phyloP scores from a whole-genome alignment of 1,140 invertebrate species.

The Spodoptera litura region DNA sequence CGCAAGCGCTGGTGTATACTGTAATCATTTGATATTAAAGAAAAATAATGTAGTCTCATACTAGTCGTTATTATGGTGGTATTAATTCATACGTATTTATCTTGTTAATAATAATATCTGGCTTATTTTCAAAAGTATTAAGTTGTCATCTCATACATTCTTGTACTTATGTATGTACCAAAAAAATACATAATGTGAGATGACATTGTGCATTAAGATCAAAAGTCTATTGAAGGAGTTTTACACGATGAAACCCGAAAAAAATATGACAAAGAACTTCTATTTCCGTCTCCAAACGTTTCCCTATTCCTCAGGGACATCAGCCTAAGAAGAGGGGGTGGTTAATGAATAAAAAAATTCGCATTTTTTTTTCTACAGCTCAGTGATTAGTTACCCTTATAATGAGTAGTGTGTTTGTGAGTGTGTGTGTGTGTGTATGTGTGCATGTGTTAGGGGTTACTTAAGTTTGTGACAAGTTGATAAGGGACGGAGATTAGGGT shows the following conservation, averaged over 20 bases:
- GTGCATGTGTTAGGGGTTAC: conserved; percentile 47
- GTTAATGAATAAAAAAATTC: conserved; percentile 86
- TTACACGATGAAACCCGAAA: background rate
- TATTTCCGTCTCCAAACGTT: conserved; percentile 58
- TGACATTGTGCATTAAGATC: background rate
- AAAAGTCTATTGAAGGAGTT: background rate
- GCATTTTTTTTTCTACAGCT: conserved; percentile 80
- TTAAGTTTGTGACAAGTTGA: conserved; percentile 73
- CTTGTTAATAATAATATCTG: no score
- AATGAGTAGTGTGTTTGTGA: conserved; percentile 76
- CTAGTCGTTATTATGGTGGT: no score
- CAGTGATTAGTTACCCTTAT: conserved; percentile 85
- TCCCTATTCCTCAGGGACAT: conserved; percentile 65
- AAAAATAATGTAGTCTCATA: no score
- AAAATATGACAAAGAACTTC: conserved; percentile 37
- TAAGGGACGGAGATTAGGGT: conserved; percentile 71
- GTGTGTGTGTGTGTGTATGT: conserved; percentile 62
- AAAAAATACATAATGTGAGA: no score
- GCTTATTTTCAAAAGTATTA: no score
- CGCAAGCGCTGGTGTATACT: no score
- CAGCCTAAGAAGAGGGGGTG: conserved; percentile 81
- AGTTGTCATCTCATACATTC: no score
- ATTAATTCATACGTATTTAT: no score
- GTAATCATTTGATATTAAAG: no score
- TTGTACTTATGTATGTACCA: no score